phyloP scores from a whole-genome alignment of 1,140 invertebrate genomes.

The Hyles euphorbiae region DNA sequence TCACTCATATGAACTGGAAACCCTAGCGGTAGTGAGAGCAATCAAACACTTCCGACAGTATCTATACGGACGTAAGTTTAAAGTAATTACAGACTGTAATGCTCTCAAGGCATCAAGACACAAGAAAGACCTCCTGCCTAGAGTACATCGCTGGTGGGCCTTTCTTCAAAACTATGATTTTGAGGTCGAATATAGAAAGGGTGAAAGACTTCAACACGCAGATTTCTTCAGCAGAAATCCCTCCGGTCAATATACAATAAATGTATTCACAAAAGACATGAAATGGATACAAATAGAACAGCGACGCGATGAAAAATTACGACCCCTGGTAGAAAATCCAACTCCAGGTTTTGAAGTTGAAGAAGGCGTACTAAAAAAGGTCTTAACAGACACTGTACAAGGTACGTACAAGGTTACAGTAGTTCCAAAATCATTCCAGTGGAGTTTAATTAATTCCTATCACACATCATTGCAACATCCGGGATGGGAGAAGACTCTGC shows the following conservation, averaged over 20 bases:
- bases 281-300: too few species aligned
- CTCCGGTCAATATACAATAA: conserved; percentile 9
- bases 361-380: conserved; percentile 11
- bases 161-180: not conserved
- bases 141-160: conserved; percentile 1
- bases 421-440: conserved; percentile 29
- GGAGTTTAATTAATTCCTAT: conserved; percentile 34
- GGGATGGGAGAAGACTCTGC: conserved; percentile 31
- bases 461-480: conserved; percentile 30
- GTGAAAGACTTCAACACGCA: conserved; percentile 3
- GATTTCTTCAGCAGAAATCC: conserved; percentile 12
- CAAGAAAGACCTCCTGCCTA: not conserved
- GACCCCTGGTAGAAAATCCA: conserved; percentile 7
- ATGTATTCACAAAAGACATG: not conserved
- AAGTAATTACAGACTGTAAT: not conserved
- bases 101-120: not conserved
- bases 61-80: not conserved
- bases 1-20: not conserved
- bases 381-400: conserved; percentile 7
- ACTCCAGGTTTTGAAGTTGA: conserved; percentile 5
- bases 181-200: too few species aligned
- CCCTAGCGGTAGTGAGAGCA: not conserved
- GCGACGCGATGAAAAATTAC: conserved; percentile 6
- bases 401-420: conserved; percentile 13
- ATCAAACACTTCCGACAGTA: not conserved